phyloP scores from a whole-genome alignment of 1,140 invertebrate genomes.

The Portunus trituberculatus region DNA sequence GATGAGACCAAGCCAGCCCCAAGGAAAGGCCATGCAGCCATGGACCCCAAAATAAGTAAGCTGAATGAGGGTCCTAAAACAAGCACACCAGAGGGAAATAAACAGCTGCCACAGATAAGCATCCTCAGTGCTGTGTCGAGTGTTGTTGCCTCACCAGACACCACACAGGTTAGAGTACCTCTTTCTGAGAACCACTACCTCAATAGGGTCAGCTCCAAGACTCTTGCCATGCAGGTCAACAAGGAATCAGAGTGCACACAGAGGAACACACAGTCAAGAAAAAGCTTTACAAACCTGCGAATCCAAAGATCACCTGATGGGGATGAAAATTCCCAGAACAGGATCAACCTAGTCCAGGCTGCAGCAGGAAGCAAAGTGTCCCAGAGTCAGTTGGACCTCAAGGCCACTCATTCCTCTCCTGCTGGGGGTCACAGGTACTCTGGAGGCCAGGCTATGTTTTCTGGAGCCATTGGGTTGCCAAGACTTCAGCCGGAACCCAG shows the following conservation, averaged over 20 bases:
- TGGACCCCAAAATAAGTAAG: slow-evolving; percentile 24
- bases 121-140: slow-evolving; percentile 75
- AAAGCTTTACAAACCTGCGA: not conserved
- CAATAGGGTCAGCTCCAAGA: not conserved
- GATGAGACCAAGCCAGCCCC: slow-evolving; percentile 49
- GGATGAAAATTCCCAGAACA: slow-evolving; percentile 37
- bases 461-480: slow-evolving; percentile 45
- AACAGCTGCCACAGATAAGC: slow-evolving; percentile 72
- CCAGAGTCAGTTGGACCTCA: slow-evolving; percentile 1
- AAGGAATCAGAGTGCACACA: slow-evolving; percentile 30
- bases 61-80: slow-evolving; percentile 64
- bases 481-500: slow-evolving; percentile 43
- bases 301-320: not conserved
- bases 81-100: slow-evolving; percentile 67
- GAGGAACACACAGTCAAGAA: not conserved
- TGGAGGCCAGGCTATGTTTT: slow-evolving; percentile 38
- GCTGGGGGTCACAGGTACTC: not conserved
- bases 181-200: slow-evolving; percentile 64
- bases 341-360: not conserved
- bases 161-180: slow-evolving; percentile 56
- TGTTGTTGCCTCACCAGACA: slow-evolving; percentile 74
- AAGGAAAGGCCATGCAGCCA: slow-evolving; percentile 11
- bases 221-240: slow-evolving; percentile 16
- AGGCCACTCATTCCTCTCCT: not conserved
- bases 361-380: not conserved